Conservation (phyloP, 2,797 vertebrate species). For the Xenopus petersii region DNA sequence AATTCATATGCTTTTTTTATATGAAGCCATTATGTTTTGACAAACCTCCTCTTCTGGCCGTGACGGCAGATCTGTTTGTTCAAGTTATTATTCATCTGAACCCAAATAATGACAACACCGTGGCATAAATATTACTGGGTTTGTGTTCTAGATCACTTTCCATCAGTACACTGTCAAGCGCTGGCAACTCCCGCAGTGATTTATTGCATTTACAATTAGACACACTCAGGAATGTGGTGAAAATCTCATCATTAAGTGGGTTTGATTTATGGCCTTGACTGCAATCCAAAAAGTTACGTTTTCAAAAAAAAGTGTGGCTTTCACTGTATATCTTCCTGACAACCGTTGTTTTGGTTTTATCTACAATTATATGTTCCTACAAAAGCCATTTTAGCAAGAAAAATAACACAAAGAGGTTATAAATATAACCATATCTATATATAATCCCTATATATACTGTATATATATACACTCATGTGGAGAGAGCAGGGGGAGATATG, state of each 20-base stretch:
- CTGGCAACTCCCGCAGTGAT: conserved; percentile 19
- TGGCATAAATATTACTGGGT: conserved; percentile 24
- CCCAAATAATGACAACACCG: conserved; percentile 18
- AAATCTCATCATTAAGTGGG: conserved; percentile 36
- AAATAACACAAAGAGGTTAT: too few species aligned
- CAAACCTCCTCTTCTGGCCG: conserved; percentile 4
- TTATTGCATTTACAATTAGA: conserved; percentile 26
- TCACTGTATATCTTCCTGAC: conserved; percentile 20
- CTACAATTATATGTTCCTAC: not conserved
- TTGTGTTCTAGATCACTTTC: conserved; percentile 29
- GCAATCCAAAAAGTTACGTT: conserved; percentile 6
- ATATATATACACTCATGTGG: too few species aligned
- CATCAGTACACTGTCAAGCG: conserved; percentile 30
- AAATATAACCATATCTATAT: too few species aligned
- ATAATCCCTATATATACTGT: too few species aligned
- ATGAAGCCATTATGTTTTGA: conserved; percentile 13
- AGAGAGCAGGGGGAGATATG: too few species aligned
- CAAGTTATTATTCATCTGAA: conserved; percentile 25
- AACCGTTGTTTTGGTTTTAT: not conserved
- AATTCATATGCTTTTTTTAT: not conserved
- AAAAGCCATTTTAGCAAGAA: too few species aligned
- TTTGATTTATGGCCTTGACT: conserved; percentile 31
- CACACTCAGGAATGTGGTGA: conserved; percentile 7
- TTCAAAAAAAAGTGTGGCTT: conserved; percentile 19
- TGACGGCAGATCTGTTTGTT: conserved; percentile 17